Evolutionary conservation across 2,797 vertebrate genomes (phyloP).

Genomic region (Mionectes olivaceus): DNA sequence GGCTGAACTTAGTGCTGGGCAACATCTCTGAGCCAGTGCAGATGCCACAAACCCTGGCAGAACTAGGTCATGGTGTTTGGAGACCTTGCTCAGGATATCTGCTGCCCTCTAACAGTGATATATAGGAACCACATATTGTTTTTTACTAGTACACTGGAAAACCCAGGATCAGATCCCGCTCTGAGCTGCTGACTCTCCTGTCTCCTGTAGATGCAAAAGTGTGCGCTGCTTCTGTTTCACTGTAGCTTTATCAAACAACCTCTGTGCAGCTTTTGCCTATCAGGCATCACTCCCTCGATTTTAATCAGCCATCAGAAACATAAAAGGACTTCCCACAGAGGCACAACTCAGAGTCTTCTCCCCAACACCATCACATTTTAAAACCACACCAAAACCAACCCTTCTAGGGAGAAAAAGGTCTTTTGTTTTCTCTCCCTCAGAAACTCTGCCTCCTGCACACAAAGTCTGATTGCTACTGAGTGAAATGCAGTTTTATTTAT

Average conservation of each 20-base stretch:
- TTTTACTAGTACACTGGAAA: neutral
- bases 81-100: neutral
- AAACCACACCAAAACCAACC: neutral
- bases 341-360: neutral
- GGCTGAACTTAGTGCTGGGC: neutral
- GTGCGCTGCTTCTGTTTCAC: accelerated
- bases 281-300: neutral
- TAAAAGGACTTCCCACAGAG: neutral
- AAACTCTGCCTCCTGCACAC: neutral
- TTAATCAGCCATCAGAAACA: neutral
- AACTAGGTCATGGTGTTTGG: neutral
- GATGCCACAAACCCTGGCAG: neutral
- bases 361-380: neutral
- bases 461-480: neutral
- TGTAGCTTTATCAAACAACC: neutral
- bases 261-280: neutral
- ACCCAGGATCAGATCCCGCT: neutral
- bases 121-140: neutral
- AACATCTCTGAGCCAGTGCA: neutral
- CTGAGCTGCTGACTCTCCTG: neutral
- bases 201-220: neutral
- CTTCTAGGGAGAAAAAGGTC: neutral
- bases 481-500: neutral
- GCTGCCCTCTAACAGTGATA: slow-evolving; percentile 59
- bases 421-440: neutral